Conservation (phyloP, 2,888 invertebrate species). For the Acanthosepion esculentum region DNA sequence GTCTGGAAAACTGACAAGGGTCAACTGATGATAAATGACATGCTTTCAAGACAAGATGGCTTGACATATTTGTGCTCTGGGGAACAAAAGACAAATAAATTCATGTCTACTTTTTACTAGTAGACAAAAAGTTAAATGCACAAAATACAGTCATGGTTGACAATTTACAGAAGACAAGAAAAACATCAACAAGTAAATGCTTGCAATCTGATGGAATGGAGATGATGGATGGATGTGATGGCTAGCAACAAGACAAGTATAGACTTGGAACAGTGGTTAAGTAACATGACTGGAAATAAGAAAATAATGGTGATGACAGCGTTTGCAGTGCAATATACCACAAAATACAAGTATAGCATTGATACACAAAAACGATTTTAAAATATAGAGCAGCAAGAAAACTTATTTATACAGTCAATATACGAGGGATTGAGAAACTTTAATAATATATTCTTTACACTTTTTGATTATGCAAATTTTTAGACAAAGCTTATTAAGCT, state of each 20-base stretch:
- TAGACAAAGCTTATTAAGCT: too few species aligned
- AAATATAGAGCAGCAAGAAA: not conserved
- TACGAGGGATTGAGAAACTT: too few species aligned
- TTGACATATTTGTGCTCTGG: not conserved
- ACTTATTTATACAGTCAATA: not conserved
- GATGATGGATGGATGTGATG: constrained; percentile 16
- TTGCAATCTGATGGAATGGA: constrained; percentile 2
- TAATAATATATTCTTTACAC: too few species aligned
- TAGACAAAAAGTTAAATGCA: not conserved
- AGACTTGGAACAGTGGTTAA: constrained; percentile 8
- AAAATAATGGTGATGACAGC: not conserved
- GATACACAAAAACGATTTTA: not conserved
- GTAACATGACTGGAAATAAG: not conserved
- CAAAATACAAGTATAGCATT: not conserved
- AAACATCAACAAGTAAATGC: not conserved
- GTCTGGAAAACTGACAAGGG: not conserved
- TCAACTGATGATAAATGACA: not conserved
- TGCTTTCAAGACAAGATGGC: too few species aligned
- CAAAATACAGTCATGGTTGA: constrained; percentile 20
- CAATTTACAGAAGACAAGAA: constrained; percentile 15
- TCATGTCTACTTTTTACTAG: not conserved
- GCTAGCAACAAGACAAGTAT: not conserved
- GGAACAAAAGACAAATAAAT: not conserved
- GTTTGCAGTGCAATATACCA: constrained; percentile 12
- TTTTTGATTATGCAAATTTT: too few species aligned